Evolutionary conservation across 2,113 vertebrate genomes (phyloP), one percentile per base, ranked within the genome.

Genomic region (Australoheros scitulus): DNA sequence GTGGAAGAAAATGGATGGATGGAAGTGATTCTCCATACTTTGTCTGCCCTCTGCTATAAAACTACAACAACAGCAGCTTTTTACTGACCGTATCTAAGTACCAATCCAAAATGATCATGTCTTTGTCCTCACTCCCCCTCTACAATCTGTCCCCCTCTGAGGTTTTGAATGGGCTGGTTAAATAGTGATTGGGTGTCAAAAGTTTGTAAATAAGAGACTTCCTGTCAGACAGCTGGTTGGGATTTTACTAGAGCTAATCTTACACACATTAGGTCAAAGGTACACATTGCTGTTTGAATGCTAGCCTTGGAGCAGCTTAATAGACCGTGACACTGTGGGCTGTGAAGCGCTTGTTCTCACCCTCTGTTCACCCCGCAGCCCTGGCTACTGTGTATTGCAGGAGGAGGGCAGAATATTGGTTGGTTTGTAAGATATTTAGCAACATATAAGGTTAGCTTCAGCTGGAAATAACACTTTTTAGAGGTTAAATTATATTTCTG

Each of bases 221-320:
- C 86, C 88, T 77, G 64, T 60, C 83, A 82, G 76, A 88, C 79
- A 63, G 86, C 24, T 92, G 92, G 91, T 93, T 93, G 87, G 83
- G 79, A 77, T 91, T 95, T 94, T 72, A 94, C 94, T 89, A 77
- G 77, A 89, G 85, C 91, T 93, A 91, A 92, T 91, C 88, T 68
- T 80, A 80, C 76, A 92, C 90, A 77, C 89, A 90, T 91, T 77
- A 82, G 92, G 92, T 90, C 91, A 94, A 93, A 93, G 92, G 92
- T 94, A 61, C 17, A 68, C 64, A 57, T 2, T 56, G 70, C 77
- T 20, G 74, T 74, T 34, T 70, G 77, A 77, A 63, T 38, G 78
- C 58, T 60, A 59, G 82, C 74, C 65, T 56, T 59, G 68, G 76
- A 87, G 80, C 72, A 18, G 77, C 57, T 90, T 93, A 92, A 91